A percentile compares a stretch with the other conserved stretches of the same genome.
These are phyloP conservation scores for Macrostomum lignano DNA, from an alignment of 1,140 invertebrate genomes.

Conservation along the genomic window DNA sequence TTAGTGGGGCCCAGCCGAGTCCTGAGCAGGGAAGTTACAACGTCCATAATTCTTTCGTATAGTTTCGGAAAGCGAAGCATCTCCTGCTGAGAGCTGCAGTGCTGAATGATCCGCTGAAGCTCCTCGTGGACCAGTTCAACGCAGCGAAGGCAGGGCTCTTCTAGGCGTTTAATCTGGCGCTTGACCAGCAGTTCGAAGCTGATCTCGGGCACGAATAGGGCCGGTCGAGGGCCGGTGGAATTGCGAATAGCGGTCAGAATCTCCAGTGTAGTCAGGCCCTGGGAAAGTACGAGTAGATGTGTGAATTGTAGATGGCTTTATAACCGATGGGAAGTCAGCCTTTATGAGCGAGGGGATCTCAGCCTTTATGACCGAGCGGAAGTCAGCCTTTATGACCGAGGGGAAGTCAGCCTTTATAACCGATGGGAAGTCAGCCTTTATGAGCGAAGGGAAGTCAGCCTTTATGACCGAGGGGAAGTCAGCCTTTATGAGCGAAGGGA, in stretches of 20 bases:
- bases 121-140: constrained; percentile 94
- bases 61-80: constrained; percentile 87
- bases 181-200: constrained; percentile 70
- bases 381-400: too few species aligned
- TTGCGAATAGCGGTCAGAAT: constrained; percentile 89
- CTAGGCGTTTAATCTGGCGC: constrained; percentile 67
- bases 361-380: too few species aligned
- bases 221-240: constrained; percentile 78
- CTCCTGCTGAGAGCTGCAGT: constrained; percentile 77
- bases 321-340: too few species aligned
- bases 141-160: constrained; percentile 77
- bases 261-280: constrained; percentile 68
- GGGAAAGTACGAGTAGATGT: too few species aligned
- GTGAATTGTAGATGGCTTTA: too few species aligned
- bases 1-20: constrained; percentile 69
- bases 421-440: too few species aligned
- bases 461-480: too few species aligned
- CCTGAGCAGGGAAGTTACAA: constrained; percentile 67
- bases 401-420: too few species aligned
- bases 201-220: constrained; percentile 77
- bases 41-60: constrained; percentile 84
- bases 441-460: too few species aligned
- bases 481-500: too few species aligned
- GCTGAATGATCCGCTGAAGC: constrained; percentile 92
- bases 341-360: too few species aligned